Evolutionary conservation across 2,888 invertebrate species (phyloP).

Genomic region (Thyatira batis): DNA sequence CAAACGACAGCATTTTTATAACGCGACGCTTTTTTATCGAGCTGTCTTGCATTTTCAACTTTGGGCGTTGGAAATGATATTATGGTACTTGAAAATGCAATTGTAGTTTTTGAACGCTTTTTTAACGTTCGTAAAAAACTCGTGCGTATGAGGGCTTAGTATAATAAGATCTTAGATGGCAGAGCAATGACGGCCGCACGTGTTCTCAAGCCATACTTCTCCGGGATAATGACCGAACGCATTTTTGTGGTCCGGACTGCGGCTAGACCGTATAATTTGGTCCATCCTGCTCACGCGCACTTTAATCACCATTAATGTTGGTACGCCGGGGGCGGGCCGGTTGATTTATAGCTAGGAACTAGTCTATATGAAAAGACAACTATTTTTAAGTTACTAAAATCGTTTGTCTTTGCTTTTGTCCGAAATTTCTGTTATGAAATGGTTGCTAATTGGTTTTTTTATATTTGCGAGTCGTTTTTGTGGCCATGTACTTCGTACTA

Average conservation of each 20-base stretch:
- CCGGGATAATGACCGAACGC: slow-evolving; percentile 62
- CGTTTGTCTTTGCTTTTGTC: neutral
- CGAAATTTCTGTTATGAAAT: neutral
- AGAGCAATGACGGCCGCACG: slow-evolving; percentile 33
- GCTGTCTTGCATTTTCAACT: too few species aligned
- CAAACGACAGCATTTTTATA: too few species aligned
- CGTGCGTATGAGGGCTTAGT: too few species aligned
- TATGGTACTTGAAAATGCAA: too few species aligned
- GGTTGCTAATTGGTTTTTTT: neutral
- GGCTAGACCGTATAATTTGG: slow-evolving; percentile 70
- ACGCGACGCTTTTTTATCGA: too few species aligned
- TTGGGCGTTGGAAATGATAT: too few species aligned
- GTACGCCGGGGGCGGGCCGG: slow-evolving; percentile 49
- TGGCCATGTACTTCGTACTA: too few species aligned
- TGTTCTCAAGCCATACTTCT: slow-evolving; percentile 29
- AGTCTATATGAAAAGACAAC: slow-evolving; percentile 29
- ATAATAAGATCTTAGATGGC: neutral
- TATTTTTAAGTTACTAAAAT: neutral
- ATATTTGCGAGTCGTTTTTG: too few species aligned
- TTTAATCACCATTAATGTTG: slow-evolving; percentile 71
- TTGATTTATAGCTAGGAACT: slow-evolving; percentile 58
- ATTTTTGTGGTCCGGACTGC: slow-evolving; percentile 52
- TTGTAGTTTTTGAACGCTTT: too few species aligned
- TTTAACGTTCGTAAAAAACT: too few species aligned
- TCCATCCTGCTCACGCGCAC: slow-evolving; percentile 65